Conservation (phyloP, 2,797 vertebrate genomes). For the Cottoperca gobio region DNA sequence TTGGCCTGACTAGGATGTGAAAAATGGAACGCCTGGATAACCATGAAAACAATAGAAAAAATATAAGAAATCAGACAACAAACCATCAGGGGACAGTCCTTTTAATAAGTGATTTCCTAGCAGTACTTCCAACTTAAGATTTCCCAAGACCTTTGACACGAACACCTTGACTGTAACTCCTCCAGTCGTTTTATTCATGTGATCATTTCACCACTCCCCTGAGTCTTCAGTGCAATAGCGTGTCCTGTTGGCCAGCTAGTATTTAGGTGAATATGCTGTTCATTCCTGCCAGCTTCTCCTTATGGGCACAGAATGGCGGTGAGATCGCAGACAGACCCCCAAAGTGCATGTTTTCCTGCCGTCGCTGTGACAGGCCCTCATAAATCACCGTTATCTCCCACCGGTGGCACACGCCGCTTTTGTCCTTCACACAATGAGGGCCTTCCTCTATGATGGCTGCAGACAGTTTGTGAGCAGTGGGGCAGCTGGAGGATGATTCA, state of each 20-base stretch:
- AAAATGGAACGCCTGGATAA: background rate
- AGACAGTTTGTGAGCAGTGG: constrained; percentile 66
- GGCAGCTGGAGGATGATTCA: constrained; percentile 50
- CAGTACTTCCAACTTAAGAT: constrained; percentile 1
- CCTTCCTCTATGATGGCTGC: constrained; percentile 70
- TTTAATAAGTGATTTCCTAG: constrained; percentile 9
- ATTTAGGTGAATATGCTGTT: constrained; percentile 32
- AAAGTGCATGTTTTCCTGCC: constrained; percentile 78
- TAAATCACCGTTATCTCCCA: constrained; percentile 83
- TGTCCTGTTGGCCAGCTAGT: constrained; percentile 1
- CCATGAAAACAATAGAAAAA: background rate
- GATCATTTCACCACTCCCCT: constrained; percentile 13
- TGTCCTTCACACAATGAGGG: constrained; percentile 81
- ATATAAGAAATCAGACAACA: background rate
- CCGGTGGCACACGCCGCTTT: constrained; percentile 76
- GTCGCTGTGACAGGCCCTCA: constrained; percentile 72
- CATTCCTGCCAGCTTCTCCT: constrained; percentile 44
- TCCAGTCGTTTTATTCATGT: constrained; percentile 16
- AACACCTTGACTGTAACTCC: constrained; percentile 6
- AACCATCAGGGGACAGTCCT: background rate
- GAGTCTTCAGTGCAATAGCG: constrained; percentile 20
- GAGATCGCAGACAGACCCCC: constrained; percentile 53
- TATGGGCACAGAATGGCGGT: constrained; percentile 43
- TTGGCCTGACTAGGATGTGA: background rate
- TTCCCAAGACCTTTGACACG: background rate